Conservation (phyloP, 1,140 invertebrate genomes). For the Coboldia fuscipes region DNA sequence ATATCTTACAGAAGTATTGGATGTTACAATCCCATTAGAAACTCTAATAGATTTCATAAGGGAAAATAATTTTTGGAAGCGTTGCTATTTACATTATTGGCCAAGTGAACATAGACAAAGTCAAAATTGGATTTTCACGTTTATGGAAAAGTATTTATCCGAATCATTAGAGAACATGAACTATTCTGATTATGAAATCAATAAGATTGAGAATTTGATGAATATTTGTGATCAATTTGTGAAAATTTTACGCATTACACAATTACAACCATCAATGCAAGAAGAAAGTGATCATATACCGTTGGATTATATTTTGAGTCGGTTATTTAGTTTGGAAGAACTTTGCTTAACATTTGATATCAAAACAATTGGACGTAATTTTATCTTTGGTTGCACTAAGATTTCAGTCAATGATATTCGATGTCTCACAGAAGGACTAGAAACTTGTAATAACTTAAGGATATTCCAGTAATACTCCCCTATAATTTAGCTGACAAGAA, state of each 20-base stretch:
- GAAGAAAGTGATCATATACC: constrained; percentile 21
- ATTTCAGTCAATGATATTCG: constrained; percentile 13
- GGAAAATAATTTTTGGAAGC: constrained; percentile 22
- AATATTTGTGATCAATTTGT: constrained; percentile 19
- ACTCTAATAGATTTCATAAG: constrained; percentile 17
- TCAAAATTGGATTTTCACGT: constrained; percentile 20
- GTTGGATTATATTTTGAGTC: constrained; percentile 20
- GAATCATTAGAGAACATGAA: constrained; percentile 22
- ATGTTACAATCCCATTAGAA: constrained; percentile 18
- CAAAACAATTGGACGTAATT: constrained; percentile 17
- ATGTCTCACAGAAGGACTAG: constrained; percentile 13
- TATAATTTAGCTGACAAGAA: background rate
- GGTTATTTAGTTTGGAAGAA: constrained; percentile 18
- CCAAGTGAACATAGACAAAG: constrained; percentile 5
- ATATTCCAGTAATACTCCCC: constrained; percentile 12
- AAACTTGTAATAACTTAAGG: constrained; percentile 14
- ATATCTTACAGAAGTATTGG: constrained; percentile 20
- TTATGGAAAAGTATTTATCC: constrained; percentile 23
- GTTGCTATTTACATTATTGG: constrained; percentile 19
- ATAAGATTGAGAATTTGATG: constrained; percentile 14
- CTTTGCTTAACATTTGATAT: constrained; percentile 18
- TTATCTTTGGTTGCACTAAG: constrained; percentile 17
- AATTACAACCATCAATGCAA: constrained; percentile 12
- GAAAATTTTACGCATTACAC: constrained; percentile 18
- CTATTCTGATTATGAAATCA: constrained; percentile 20